Conservation (phyloP, 2,113 vertebrate species). For the Junco hyemalis region DNA sequence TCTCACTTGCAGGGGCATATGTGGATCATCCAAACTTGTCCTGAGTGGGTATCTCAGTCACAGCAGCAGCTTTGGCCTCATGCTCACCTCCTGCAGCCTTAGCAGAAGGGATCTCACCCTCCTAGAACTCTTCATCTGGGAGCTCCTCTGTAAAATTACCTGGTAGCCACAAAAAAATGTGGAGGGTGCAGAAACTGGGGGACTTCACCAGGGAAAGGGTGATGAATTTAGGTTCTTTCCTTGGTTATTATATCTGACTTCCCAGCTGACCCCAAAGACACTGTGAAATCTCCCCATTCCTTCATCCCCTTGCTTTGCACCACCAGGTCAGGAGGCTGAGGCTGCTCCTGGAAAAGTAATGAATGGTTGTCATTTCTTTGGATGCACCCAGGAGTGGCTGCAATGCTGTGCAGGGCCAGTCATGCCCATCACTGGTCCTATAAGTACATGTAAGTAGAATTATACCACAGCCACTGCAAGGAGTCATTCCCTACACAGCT, state of each 20-base stretch:
- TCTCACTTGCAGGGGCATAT: not conserved
- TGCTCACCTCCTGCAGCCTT: not conserved
- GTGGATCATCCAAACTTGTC: not conserved
- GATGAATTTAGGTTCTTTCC: not conserved
- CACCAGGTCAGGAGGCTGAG: not conserved
- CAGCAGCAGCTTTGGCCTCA: not conserved
- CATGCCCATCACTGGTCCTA: rapidly evolving
- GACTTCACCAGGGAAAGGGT: not conserved
- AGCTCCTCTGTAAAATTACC: not conserved
- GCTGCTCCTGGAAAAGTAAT: not conserved
- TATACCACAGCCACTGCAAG: not conserved
- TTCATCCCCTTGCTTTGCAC: rapidly evolving
- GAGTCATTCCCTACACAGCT: not conserved
- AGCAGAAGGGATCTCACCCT: not conserved
- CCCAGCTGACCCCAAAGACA: not conserved
- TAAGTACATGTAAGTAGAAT: not conserved
- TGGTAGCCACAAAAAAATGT: not conserved
- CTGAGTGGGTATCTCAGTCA: not conserved
- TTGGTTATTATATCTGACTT: not conserved
- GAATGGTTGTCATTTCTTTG: not conserved
- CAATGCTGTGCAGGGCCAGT: rapidly evolving
- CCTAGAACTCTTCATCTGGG: not conserved
- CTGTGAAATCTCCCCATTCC: not conserved
- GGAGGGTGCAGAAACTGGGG: not conserved
- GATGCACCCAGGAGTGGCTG: not conserved